Conservation (phyloP, 2,797 vertebrate species). For the Podargus strigoides region DNA sequence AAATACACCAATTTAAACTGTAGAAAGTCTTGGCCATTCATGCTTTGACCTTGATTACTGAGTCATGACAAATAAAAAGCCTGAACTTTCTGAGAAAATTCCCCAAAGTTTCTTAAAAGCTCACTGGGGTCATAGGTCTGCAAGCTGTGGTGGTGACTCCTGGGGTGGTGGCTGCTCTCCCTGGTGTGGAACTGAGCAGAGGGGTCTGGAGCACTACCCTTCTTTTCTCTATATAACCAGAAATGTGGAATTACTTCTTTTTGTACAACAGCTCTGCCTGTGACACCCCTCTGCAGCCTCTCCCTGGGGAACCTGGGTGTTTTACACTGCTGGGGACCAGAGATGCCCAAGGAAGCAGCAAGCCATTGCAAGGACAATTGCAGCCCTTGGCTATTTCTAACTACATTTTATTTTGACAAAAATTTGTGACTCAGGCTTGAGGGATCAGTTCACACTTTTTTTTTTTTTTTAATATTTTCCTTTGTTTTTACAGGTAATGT, state of each 20-base stretch:
- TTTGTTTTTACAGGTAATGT: neutral
- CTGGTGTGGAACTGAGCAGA: neutral
- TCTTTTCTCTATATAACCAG: neutral
- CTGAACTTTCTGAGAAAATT: neutral
- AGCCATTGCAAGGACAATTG: neutral
- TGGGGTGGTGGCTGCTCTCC: fast-evolving
- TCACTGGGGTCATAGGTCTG: neutral
- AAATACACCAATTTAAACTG: neutral
- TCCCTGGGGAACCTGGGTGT: neutral
- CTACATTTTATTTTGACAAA: neutral
- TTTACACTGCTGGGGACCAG: neutral
- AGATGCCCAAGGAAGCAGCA: neutral
- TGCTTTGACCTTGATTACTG: neutral
- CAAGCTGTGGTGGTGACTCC: neutral
- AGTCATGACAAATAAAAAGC: neutral
- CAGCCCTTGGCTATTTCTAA: neutral
- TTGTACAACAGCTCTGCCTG: neutral
- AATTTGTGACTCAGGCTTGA: neutral
- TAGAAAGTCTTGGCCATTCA: neutral
- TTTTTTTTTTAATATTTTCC: too few relatives aligned
- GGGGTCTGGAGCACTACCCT: neutral
- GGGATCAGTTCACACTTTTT: neutral
- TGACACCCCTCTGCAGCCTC: neutral
- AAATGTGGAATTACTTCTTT: neutral
- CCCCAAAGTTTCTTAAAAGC: neutral